Evolutionary conservation across 2,113 vertebrate species (phyloP).

Genomic region (Grammomys dolichurus): DNA sequence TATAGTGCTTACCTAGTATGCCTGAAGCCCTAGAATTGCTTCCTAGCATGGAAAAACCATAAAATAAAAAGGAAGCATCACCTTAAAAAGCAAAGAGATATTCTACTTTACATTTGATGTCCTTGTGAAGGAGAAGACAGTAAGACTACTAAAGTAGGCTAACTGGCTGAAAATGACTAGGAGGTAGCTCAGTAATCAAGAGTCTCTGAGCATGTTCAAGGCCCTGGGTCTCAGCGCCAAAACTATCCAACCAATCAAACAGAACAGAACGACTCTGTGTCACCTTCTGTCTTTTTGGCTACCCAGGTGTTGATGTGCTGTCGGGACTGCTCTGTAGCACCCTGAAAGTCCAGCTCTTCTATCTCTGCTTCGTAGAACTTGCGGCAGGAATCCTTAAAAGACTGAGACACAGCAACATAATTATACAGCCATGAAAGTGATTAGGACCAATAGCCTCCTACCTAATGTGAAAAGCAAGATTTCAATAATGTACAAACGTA

Average conservation of each 20-base stretch:
- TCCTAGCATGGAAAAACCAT: background rate
- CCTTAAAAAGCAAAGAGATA: background rate
- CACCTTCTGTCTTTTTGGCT: conserved; percentile 92
- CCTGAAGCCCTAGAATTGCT: background rate
- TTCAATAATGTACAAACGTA: background rate
- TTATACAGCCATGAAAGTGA: background rate
- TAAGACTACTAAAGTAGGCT: background rate
- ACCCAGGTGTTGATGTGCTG: conserved; percentile 94
- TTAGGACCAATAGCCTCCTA: background rate
- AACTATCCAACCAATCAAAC: background rate
- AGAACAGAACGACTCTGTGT: background rate
- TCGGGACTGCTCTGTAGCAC: conserved; percentile 86
- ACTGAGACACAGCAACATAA: conserved; percentile 81
- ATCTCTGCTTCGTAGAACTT: conserved; percentile 92
- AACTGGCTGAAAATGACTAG: background rate
- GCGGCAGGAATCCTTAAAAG: conserved; percentile 88
- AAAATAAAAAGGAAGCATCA: background rate
- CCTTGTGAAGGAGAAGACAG: background rate
- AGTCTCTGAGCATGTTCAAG: background rate
- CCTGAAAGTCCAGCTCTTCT: conserved; percentile 89
- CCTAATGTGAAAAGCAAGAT: background rate
- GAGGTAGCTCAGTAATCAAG: background rate
- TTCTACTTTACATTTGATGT: background rate
- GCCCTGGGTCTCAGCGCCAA: background rate
- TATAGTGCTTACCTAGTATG: background rate